Evolutionary conservation across 2,888 invertebrate species (phyloP).

Genomic region (Thereva nobilitata): DNA sequence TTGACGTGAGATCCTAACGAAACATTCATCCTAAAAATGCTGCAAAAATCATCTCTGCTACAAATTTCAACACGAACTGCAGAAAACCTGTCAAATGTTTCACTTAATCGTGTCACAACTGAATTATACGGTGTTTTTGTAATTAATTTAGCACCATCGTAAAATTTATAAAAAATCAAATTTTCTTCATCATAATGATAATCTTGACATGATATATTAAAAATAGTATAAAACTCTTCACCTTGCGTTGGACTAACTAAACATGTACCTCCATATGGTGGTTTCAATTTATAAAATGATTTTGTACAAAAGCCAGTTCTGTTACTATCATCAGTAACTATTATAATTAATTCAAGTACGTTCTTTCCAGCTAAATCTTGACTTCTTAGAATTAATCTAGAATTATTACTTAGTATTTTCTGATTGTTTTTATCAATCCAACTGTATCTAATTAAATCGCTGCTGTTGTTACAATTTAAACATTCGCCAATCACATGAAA

Average conservation of each 20-base stretch:
- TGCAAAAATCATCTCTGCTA: conserved; percentile 12
- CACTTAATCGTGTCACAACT: conserved; percentile 20
- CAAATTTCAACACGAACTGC: conserved; percentile 12
- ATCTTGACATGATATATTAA: conserved; percentile 24
- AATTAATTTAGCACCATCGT: conserved; percentile 15
- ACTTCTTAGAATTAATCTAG: conserved; percentile 21
- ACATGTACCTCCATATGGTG: conserved; percentile 33
- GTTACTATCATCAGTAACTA: background rate
- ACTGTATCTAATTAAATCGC: background rate
- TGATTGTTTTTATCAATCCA: background rate
- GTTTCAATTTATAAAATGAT: conserved; percentile 4
- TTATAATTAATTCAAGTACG: background rate
- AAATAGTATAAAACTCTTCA: conserved; percentile 25
- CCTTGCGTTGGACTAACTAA: conserved; percentile 21
- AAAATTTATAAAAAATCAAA: conserved; percentile 29
- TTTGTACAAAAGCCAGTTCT: conserved; percentile 2
- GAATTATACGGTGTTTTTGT: conserved; percentile 5
- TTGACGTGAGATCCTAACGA: background rate
- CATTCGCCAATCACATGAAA: conserved; percentile 34
- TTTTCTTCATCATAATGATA: conserved; percentile 15
- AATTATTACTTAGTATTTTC: background rate
- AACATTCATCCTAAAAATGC: conserved; percentile 5
- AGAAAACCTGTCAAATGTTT: background rate
- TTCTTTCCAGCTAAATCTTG: background rate
- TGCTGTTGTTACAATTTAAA: conserved; percentile 6